phyloP scores from a whole-genome alignment of 2,797 vertebrate species.

The Notolabrus celidotus region DNA sequence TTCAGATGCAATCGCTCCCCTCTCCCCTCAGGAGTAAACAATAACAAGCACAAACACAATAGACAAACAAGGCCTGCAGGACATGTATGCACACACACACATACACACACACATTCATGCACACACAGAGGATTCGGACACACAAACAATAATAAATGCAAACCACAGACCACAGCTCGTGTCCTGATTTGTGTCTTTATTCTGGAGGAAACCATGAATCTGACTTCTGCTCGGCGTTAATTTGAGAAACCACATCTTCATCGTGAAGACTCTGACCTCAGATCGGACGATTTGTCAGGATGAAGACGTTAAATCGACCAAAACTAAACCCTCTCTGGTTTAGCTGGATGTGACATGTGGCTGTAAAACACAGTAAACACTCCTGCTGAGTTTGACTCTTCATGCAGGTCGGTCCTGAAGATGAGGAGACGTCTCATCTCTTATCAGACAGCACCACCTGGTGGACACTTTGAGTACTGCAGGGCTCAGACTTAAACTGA shows the following conservation, averaged over 20 bases:
- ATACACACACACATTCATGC: conserved; percentile 18
- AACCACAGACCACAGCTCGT: conserved; percentile 22
- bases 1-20: conserved; percentile 86
- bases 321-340: neutral
- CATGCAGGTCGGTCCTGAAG: neutral
- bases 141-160: conserved; percentile 39
- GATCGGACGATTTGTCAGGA: conserved; percentile 13
- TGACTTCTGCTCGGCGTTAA: neutral
- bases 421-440: conserved; percentile 8
- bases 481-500: too few relatives aligned
- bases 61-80: conserved; percentile 85
- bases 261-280: neutral
- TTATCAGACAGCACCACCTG: conserved; percentile 68
- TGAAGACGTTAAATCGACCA: neutral
- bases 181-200: conserved; percentile 8
- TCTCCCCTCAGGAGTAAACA: conserved; percentile 86
- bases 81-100: conserved; percentile 60
- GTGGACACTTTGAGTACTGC: conserved; percentile 59
- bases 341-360: neutral
- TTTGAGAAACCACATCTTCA: neutral
- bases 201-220: neutral
- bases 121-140: conserved; percentile 16
- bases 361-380: neutral
- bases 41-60: conserved; percentile 85
- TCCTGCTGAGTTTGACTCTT: neutral